phyloP scores from a whole-genome alignment of 2,888 invertebrate genomes.

The Molorchus minor region DNA sequence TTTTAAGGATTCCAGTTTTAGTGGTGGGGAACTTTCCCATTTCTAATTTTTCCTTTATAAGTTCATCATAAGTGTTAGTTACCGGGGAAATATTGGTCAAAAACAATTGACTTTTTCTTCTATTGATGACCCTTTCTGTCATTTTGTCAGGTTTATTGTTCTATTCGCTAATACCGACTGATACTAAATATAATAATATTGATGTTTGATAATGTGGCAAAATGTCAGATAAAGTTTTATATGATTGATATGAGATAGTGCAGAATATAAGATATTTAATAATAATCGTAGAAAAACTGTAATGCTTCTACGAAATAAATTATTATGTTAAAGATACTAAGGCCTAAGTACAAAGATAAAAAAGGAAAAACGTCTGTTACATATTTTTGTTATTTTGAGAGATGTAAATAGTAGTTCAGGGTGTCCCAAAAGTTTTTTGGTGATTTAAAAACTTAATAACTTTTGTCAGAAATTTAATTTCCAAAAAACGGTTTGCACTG shows the following conservation, averaged over 20 bases:
- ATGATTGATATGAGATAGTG: background rate
- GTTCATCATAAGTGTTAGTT: conserved; percentile 44
- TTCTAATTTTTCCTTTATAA: conserved; percentile 47
- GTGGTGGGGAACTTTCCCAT: conserved; percentile 49
- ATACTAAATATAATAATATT: background rate
- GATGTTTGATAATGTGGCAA: background rate
- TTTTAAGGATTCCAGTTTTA: conserved; percentile 47
- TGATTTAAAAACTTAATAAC: too few species aligned
- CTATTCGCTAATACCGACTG: background rate
- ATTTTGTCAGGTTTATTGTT: conserved; percentile 28
- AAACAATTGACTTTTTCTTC: conserved; percentile 45
- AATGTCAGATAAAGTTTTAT: background rate
- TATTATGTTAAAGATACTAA: too few species aligned
- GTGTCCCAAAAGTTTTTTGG: too few species aligned
- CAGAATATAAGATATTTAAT: too few species aligned
- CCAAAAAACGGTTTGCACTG: too few species aligned
- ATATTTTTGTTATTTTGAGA: too few species aligned
- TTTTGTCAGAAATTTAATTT: too few species aligned
- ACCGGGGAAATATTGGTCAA: conserved; percentile 43
- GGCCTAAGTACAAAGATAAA: too few species aligned
- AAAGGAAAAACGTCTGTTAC: too few species aligned
- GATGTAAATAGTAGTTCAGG: too few species aligned
- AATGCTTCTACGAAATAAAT: too few species aligned
- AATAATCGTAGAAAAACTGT: too few species aligned
- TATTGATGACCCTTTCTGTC: conserved; percentile 33